A percentile compares a stretch with the other conserved stretches of the same genome.
Evolutionary conservation across 2,888 invertebrate genomes (phyloP).

Genomic region (Melanargia galathea): DNA sequence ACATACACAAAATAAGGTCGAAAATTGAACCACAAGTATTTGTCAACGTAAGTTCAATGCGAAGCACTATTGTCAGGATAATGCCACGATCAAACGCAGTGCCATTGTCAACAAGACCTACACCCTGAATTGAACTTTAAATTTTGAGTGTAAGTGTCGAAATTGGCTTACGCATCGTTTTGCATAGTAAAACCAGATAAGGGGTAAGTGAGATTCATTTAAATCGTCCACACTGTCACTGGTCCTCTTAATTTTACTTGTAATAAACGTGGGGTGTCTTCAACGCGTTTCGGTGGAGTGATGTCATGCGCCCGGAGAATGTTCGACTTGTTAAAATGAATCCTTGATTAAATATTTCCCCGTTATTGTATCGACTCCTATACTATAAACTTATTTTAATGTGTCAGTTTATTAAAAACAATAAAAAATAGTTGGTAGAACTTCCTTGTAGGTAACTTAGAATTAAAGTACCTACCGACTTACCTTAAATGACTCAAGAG

Average conservation of each 20-base stretch:
- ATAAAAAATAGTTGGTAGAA: no score
- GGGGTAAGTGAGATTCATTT: conserved; percentile 78
- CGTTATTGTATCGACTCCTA: not conserved
- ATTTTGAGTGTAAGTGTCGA: conserved; percentile 34
- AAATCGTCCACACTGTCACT: conserved; percentile 77
- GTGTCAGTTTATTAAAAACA: no score
- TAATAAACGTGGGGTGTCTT: conserved; percentile 47
- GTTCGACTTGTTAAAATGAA: conserved; percentile 31
- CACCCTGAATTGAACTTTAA: conserved; percentile 46
- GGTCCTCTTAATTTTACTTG: conserved; percentile 75
- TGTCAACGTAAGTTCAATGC: conserved; percentile 74
- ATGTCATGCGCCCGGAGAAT: conserved; percentile 37
- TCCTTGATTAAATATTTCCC: conserved; percentile 19
- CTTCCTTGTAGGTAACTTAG: no score
- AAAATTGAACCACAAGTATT: conserved; percentile 52
- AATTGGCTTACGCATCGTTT: conserved; percentile 41
- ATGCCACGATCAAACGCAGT: conserved; percentile 78
- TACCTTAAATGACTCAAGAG: no score
- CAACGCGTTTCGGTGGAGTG: conserved; percentile 43
- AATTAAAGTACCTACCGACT: no score
- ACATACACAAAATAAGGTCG: conserved; percentile 44
- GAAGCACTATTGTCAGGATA: conserved; percentile 79
- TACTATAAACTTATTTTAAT: not conserved
- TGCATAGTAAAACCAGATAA: conserved; percentile 55
- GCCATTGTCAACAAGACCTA: conserved; percentile 57